Evolutionary conservation across 2,797 vertebrate species (phyloP).

Genomic region (Catostomus latipinnis): DNA sequence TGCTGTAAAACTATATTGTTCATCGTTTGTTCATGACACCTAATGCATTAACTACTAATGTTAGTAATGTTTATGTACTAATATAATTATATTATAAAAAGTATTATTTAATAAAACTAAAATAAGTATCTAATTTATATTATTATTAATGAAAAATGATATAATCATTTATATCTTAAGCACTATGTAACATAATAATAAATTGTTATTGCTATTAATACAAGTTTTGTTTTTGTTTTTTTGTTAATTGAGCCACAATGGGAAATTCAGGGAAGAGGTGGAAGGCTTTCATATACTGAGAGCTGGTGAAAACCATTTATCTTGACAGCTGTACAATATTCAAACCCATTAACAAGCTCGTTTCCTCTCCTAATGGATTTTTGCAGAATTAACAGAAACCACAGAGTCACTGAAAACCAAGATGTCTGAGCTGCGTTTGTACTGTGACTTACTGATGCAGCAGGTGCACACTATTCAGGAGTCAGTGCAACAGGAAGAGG

Average conservation of each 20-base stretch:
- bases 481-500: constrained; percentile 81
- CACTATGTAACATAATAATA: no score
- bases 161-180: no score
- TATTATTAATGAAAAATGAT: no score
- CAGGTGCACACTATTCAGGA: constrained; percentile 97
- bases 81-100: no score
- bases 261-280: not conserved
- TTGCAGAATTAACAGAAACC: constrained; percentile 87
- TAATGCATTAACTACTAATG: no score
- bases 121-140: no score
- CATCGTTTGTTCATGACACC: no score
- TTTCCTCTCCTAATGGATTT: constrained; percentile 19
- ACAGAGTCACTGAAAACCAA: constrained; percentile 95
- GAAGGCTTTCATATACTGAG: not conserved
- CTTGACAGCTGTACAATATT: not conserved
- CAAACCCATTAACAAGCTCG: not conserved
- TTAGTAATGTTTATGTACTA: no score
- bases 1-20: no score
- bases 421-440: constrained; percentile 97
- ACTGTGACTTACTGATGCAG: constrained; percentile 96
- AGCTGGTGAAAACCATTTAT: not conserved
- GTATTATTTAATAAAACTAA: no score
- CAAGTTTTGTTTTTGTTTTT: no score
- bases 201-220: no score
- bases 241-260: not conserved